Evolutionary conservation across 2,888 invertebrate genomes (phyloP).

Genomic region (Plagodis dolabraria): DNA sequence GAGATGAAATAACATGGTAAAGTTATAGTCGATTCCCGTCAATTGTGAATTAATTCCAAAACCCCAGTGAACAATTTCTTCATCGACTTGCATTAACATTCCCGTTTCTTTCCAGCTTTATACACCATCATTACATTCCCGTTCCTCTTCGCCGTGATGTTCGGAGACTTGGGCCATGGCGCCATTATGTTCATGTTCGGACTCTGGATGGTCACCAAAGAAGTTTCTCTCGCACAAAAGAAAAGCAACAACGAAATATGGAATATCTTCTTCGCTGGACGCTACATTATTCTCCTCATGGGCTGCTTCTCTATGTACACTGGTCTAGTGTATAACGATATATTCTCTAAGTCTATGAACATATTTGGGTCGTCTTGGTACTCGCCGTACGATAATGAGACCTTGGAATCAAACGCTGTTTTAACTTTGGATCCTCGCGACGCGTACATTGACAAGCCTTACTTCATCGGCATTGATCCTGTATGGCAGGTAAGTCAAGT

Average conservation of each 20-base stretch:
- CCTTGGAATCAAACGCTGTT: constrained; percentile 72
- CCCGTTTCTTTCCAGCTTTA: constrained; percentile 84
- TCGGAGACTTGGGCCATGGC: constrained; percentile 97
- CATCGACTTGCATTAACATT: background rate
- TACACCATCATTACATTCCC: constrained; percentile 97
- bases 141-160: constrained; percentile 98
- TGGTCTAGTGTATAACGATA: constrained; percentile 98
- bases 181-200: constrained; percentile 92
- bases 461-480: constrained; percentile 95
- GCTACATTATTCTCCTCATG: constrained; percentile 99
- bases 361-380: constrained; percentile 96
- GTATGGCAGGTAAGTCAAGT: constrained; percentile 87
- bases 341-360: constrained; percentile 98
- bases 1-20: too few relatives aligned
- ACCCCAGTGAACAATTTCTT: background rate
- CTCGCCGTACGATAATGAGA: constrained; percentile 82
- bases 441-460: constrained; percentile 87
- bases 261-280: constrained; percentile 99
- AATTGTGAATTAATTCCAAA: too few relatives aligned
- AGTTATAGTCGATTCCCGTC: too few relatives aligned
- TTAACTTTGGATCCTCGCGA: constrained; percentile 88
- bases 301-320: constrained; percentile 99
- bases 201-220: constrained; percentile 91
- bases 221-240: constrained; percentile 89
- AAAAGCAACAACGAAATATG: constrained; percentile 94